Evolutionary conservation across 2,888 invertebrate species (phyloP).

Genomic region (Synanthedon tipuliformis): DNA sequence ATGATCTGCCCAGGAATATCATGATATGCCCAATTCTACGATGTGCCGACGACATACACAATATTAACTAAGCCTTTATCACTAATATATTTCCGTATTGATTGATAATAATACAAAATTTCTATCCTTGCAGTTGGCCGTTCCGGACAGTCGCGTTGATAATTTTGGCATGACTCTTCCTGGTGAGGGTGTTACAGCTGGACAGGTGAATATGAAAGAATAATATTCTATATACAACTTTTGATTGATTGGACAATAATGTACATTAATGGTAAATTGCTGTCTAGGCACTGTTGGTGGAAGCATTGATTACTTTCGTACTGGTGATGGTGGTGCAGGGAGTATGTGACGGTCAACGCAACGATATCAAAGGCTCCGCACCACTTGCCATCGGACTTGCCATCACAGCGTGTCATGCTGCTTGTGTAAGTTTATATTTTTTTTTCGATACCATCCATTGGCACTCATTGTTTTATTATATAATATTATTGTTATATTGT

Average conservation of each 20-base stretch:
- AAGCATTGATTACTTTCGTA: conserved; percentile 87
- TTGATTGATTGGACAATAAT: background rate
- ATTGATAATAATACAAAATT: conserved; percentile 1
- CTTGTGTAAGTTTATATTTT: conserved; percentile 74
- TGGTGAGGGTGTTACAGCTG: conserved; percentile 64
- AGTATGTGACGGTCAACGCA: conserved; percentile 83
- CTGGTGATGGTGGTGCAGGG: conserved; percentile 88
- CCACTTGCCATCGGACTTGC: conserved; percentile 90
- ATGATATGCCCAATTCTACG: too few species aligned
- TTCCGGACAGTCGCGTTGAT: conserved; percentile 62
- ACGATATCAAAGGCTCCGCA: conserved; percentile 84
- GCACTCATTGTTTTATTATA: too few species aligned
- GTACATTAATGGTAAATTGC: too few species aligned
- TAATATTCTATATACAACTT: background rate
- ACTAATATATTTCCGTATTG: too few species aligned
- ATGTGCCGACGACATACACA: too few species aligned
- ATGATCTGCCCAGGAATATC: too few species aligned
- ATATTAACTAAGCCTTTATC: too few species aligned
- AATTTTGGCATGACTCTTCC: conserved; percentile 76
- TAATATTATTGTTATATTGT: background rate
- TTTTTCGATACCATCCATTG: too few species aligned
- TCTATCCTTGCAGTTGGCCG: conserved; percentile 59
- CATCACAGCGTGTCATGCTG: conserved; percentile 86
- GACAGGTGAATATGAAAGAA: conserved; percentile 58
- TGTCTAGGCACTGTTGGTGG: conserved; percentile 81